Percentiles rank a stretch among this genome's conserved stretches.
These are phyloP conservation scores for Myripristis jacobus DNA, from an alignment of 2,797 vertebrate species.

Conservation along the genomic window DNA sequence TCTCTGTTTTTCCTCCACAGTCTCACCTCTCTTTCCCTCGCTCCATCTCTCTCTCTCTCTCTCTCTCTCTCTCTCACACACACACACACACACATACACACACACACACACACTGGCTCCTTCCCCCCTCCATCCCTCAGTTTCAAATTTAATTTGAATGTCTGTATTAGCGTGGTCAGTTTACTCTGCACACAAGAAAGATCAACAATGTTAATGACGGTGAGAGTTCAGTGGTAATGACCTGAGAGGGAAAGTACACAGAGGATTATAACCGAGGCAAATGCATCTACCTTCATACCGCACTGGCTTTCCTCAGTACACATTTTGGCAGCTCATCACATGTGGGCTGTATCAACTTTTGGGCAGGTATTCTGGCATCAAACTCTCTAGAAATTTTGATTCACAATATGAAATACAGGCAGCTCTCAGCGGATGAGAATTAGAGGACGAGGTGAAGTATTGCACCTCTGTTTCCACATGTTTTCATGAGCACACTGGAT, in stretches of 20 bases:
- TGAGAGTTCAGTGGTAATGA: constrained; percentile 32
- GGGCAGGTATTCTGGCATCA: constrained; percentile 13
- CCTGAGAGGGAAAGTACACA: constrained; percentile 19
- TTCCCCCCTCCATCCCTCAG: too few species aligned
- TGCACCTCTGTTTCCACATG: constrained; percentile 26
- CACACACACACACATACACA: too few species aligned
- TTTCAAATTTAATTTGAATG: constrained; percentile 16
- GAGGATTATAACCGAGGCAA: constrained; percentile 45
- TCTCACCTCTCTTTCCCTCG: not conserved
- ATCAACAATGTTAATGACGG: constrained; percentile 40
- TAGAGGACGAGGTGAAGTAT: constrained; percentile 15
- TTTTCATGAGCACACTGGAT: constrained; percentile 15
- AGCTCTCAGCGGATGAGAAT: not conserved
- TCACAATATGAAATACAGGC: not conserved
- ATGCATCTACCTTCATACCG: constrained; percentile 20
- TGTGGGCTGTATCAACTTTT: not conserved
- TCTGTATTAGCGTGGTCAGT: constrained; percentile 40
- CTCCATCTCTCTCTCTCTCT: not conserved
- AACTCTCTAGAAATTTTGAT: not conserved
- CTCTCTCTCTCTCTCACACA: not conserved
- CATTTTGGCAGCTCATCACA: not conserved
- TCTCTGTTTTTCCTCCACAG: not conserved
- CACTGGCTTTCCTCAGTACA: not conserved
- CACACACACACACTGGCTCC: too few species aligned
- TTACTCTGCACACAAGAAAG: constrained; percentile 37